phyloP scores from a whole-genome alignment of 2,113 vertebrate species.

The Petromus typicus region DNA sequence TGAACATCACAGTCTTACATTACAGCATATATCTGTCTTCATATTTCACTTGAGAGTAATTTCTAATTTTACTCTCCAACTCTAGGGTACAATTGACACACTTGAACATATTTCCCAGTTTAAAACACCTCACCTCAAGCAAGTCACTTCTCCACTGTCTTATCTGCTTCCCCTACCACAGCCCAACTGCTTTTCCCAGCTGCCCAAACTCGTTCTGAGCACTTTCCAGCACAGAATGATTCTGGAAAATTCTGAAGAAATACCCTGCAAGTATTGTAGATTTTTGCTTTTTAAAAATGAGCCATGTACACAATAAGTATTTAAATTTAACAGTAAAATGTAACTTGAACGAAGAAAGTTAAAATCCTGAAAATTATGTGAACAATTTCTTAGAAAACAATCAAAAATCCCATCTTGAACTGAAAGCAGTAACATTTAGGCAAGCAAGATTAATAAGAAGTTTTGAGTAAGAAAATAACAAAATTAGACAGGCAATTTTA shows the following conservation, averaged over 20 bases:
- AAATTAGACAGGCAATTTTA: neutral
- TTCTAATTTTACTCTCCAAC: neutral
- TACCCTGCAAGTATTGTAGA: neutral
- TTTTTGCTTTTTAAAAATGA: neutral
- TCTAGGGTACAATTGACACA: neutral
- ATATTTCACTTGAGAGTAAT: conserved; percentile 1
- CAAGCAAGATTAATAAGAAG: neutral
- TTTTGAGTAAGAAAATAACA: neutral
- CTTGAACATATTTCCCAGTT: neutral
- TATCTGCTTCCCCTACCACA: neutral
- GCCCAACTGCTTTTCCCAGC: neutral
- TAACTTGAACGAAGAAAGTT: conserved; percentile 10
- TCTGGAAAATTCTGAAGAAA: neutral
- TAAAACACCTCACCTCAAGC: neutral
- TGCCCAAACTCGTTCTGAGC: neutral
- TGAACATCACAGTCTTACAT: neutral
- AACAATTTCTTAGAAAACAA: conserved; percentile 4
- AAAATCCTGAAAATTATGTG: neutral
- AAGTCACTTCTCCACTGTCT: neutral
- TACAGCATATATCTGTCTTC: neutral
- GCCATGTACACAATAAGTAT: neutral
- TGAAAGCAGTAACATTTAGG: conserved; percentile 20
- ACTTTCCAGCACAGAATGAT: conserved; percentile 1
- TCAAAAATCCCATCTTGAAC: neutral
- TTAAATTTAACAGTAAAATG: conserved; percentile 32